Evolutionary conservation across 2,113 vertebrate genomes (phyloP), one percentile per base, ranked within the genome.

Genomic region (Aleadryas rufinucha): DNA sequence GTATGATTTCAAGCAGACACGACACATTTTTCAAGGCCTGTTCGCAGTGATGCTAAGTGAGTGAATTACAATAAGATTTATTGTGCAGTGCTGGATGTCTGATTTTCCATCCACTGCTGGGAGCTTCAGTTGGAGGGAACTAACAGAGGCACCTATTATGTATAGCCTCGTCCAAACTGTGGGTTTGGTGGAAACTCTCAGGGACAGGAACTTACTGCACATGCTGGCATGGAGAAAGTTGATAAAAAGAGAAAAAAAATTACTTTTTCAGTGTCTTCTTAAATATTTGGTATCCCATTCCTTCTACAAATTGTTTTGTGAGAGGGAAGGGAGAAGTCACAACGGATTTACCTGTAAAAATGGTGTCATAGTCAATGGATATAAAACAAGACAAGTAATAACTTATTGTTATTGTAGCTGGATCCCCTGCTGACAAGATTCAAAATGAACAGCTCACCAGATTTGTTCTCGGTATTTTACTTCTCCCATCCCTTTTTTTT

Each of bases 11-110:
- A 97, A 95, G 95, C 89, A 96, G 87, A 91, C 95, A 97, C 64
- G 66, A 97, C 97, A 97, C 89, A 79, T 95, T 97, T 98, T 96
- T 97, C 89, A 75, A 84, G 96, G 96, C 91, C 95, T 97, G 74
- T 95, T 97, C 92, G 16, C 23, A 84, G 97, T 97, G 98, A 98
- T 96, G 97, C 95, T 97, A 97, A 96, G 95, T 97, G 92, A 59
- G 95, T 97, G 98, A 98, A 98, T 98, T 98, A 99, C 97, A 98
- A 94, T 97, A 91, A 98, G 98, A 98, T 97, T 98, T 98, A 98
- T 98, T 98, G 98, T 97, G 96, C 91, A 87, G 96, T 91, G 95
- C 93, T 98, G 96, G 96, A 97, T 97, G 98, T 98, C 97, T 98
- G 96, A 97, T 98, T 99, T 98, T 98, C 98, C 97, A 95, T 98